Evolutionary conservation across 2,888 invertebrate species (phyloP).

Genomic region (Tenthredo amoena): DNA sequence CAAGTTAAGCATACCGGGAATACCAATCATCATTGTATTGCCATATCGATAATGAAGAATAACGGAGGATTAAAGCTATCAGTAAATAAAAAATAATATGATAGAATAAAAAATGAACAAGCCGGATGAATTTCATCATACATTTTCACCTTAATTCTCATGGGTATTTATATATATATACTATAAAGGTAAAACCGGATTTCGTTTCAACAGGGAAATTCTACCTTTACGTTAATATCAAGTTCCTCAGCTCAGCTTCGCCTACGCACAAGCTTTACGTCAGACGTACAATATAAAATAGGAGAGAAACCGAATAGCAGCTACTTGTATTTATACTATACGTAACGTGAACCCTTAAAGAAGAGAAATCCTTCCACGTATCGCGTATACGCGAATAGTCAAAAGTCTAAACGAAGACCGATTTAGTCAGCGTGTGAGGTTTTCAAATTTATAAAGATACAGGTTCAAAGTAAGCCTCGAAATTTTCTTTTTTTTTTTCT

Average conservation of each 20-base stretch:
- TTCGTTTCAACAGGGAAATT: constrained; percentile 12
- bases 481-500: neutral
- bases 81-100: neutral
- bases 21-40: constrained; percentile 38
- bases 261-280: neutral
- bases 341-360: neutral
- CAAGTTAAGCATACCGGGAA: neutral
- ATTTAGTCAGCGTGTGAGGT: neutral
- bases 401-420: neutral
- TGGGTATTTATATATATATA: too few species aligned
- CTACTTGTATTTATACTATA: constrained; percentile 1
- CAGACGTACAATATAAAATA: neutral
- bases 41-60: constrained; percentile 16
- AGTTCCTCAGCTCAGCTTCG: neutral
- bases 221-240: constrained; percentile 4
- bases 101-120: neutral
- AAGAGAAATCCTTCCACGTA: neutral
- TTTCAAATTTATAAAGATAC: neutral
- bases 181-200: neutral
- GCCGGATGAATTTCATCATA: constrained; percentile 9
- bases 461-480: neutral
- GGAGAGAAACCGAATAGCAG: neutral
- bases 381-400: constrained; percentile 9
- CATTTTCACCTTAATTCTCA: neutral
- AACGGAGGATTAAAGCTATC: constrained; percentile 3